A percentile compares a stretch with the other conserved stretches of the same genome.
phyloP scores from a whole-genome alignment of 2,113 vertebrate genomes.

The Prolemur simus region DNA sequence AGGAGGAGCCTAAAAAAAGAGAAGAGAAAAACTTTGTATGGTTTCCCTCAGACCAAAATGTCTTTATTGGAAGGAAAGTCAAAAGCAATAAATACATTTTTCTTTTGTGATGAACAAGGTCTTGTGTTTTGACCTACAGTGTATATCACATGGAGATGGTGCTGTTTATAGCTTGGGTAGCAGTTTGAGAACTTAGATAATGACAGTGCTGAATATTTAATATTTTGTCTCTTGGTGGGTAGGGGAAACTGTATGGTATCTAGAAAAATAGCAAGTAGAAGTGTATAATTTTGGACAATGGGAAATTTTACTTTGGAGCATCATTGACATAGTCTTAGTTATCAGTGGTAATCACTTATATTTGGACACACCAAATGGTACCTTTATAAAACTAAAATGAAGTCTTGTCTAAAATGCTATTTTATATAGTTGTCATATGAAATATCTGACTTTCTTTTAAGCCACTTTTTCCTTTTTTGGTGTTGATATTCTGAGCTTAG shows the following conservation, averaged over 20 bases:
- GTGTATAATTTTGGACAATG: conserved; percentile 8
- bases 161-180: background rate
- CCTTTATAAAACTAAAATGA: conserved; percentile 20
- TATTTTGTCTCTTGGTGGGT: background rate
- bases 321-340: background rate
- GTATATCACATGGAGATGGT: conserved; percentile 5
- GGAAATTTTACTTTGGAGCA: background rate
- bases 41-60: background rate
- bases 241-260: conserved; percentile 35
- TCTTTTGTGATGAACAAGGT: background rate
- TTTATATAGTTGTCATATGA: background rate
- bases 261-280: conserved; percentile 32
- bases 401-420: background rate
- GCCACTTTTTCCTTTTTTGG: background rate
- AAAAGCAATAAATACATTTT: background rate
- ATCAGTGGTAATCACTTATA: conserved; percentile 1
- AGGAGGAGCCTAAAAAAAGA: background rate
- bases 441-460: background rate
- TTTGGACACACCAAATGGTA: background rate
- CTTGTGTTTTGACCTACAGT: background rate
- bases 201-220: background rate
- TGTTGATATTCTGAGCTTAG: background rate
- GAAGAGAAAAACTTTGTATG: background rate
- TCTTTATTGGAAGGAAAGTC: conserved; percentile 36
- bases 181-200: conserved; percentile 37